A percentile compares a stretch with the other conserved stretches of the same genome.
These are phyloP conservation scores for Mormyrops boulengeri DNA, from an alignment of 2,797 vertebrate genomes.

Conservation along the genomic window DNA sequence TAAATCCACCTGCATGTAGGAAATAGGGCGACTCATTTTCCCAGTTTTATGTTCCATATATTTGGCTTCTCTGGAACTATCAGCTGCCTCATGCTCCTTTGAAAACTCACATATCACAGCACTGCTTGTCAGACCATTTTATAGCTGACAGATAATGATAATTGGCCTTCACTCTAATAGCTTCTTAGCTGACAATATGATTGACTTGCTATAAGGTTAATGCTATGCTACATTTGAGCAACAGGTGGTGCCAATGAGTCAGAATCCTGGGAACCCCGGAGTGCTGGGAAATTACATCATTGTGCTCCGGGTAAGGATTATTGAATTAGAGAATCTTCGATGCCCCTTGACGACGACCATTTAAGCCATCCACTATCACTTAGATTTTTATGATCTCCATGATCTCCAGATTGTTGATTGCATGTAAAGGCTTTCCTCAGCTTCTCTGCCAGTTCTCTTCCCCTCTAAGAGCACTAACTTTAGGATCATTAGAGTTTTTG, in stretches of 20 bases:
- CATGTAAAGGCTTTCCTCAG: background rate
- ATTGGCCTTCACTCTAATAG: background rate
- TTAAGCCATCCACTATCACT: background rate
- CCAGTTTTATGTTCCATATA: background rate
- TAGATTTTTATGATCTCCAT: background rate
- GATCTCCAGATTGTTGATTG: background rate
- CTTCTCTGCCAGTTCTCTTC: background rate
- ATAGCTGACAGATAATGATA: background rate
- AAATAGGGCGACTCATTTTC: background rate
- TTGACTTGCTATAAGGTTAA: background rate
- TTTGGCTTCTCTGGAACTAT: background rate
- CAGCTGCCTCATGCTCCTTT: background rate
- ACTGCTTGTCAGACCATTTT: background rate
- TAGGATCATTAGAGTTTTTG: background rate
- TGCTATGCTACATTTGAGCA: background rate
- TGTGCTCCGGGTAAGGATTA: background rate
- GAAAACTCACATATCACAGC: background rate
- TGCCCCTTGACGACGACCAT: background rate
- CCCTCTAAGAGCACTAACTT: background rate
- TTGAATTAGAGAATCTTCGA: background rate
- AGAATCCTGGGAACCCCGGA: background rate
- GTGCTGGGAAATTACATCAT: background rate
- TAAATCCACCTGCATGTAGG: background rate
- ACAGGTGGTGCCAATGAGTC: background rate
- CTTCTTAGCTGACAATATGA: background rate